Evolutionary conservation across 2,797 vertebrate genomes (phyloP), one percentile per base, ranked within the genome.

Genomic region (Xenops minutus): DNA sequence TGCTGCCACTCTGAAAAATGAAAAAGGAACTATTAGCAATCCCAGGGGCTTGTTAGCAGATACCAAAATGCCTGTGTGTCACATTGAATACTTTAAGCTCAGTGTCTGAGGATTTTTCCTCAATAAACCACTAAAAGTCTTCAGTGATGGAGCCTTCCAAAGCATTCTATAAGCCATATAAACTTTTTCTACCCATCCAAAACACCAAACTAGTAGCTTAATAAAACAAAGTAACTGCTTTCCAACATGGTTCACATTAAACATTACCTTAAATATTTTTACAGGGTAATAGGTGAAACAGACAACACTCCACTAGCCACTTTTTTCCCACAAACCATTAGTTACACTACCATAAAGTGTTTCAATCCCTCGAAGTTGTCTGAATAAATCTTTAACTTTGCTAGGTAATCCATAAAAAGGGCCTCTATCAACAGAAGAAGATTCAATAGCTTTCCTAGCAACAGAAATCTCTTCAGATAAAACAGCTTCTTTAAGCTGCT

Each of bases 351-450:
- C 99, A 89, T 99, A 99, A 95, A 99, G 98, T 7, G 95, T 98
- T 94, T 98, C 96, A 96, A 99, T 99, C 90, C 99, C 99, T 97
- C 98, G 98, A 75, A 98, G 97, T 23, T 98, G 98, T 78, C 71
- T 79, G 93, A 99, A 98, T 29, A 99, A 97, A 20, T 99, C 99
- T 96, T 99, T 98, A n/a, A 99, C 99, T 98, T 98, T 99, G 95
- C 97, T 98, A 61, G 99, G 99, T 36, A 99, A 98, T 12, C 99
- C 99, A 91, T 99, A 99, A 97, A 99, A 99, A 11, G 99, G 99
- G 14, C 99, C 99, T 36, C 98, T 98, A 89, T 99, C 99, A 86
- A 98, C 96, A 22, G 97, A 93, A 1, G 98, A 96, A 0, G 96
- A 97, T 76, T 98, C 98, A 52, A 98, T 97, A 41, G 98, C 95